Conservation (phyloP, 2,888 invertebrate genomes). For the Drosophila nigritarsus region DNA sequence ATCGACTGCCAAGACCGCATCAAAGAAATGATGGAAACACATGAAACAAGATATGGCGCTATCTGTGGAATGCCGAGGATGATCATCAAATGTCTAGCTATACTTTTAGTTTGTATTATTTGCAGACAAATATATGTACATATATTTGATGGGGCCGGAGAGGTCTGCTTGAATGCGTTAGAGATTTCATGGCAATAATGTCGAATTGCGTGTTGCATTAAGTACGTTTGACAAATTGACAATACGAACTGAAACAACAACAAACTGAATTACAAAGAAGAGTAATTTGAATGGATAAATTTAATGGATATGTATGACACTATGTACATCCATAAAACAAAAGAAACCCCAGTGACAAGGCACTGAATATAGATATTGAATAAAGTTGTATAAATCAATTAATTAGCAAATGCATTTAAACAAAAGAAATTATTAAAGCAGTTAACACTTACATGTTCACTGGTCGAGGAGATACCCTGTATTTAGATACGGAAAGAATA, state of each 20-base stretch:
- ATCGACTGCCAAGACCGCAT: constrained; percentile 16
- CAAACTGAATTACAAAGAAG: constrained; percentile 15
- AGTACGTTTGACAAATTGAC: constrained; percentile 69
- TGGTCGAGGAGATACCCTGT: constrained; percentile 7
- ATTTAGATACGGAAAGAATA: not conserved
- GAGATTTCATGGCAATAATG: constrained; percentile 12
- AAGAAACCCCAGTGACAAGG: no score
- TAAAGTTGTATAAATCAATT: constrained; percentile 35
- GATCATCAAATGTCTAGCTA: no score
- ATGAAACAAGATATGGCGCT: not conserved
- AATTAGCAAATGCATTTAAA: not conserved
- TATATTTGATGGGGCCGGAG: not conserved
- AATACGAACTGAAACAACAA: constrained; percentile 40
- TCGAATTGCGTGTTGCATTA: constrained; percentile 53
- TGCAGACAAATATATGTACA: not conserved
- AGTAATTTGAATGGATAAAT: constrained; percentile 3
- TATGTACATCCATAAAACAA: constrained; percentile 3
- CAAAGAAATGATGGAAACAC: constrained; percentile 16
- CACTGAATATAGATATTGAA: constrained; percentile 39
- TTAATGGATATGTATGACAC: not conserved
- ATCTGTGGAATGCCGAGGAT: not conserved
- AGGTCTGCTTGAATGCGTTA: not conserved
- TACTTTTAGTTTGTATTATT: not conserved
- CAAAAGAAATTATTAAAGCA: not conserved
- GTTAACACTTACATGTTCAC: not conserved